Evolutionary conservation across 2,113 vertebrate genomes (phyloP), one percentile per base, ranked within the genome.

Genomic region (Apeltes quadracus): DNA sequence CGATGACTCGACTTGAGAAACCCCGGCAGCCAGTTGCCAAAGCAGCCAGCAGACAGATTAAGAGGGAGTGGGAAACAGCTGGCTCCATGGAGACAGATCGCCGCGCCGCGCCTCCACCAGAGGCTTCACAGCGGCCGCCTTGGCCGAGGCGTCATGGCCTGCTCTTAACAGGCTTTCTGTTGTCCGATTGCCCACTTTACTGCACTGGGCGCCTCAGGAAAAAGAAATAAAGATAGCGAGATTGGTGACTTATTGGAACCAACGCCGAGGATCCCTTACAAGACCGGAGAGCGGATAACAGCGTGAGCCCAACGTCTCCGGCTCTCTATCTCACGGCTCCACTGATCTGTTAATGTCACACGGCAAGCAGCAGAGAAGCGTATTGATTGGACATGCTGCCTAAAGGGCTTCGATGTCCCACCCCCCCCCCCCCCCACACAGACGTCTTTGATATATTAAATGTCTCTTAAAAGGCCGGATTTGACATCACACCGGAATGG

Each of bases 311-410:
- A 81, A 61, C 66, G 22, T 73, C 50, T 43, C 23, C 36, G 32
- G 44, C 70, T 72, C 69, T 77, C 65, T 70, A 72, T 86, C 79
- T 77, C 79, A 81, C 61, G 55, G 51, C 66, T 81, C 61, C 58
- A 84, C 67, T 88, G 82, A 90, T 86, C 70, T 76, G 82, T 73
- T 85, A 78, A 84, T 86, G 79, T 78, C 87, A 66, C 76, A 85
- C 78, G 38, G 54, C 22, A 66, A 82, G 82, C 66, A 34, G 38
- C 68, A 56, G 53, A 85, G 75, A 72, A 76, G 72, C 65, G 41
- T 75, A 88, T 79, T 67, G 84, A 90, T 83, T 79, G 75, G 77
- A 82, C 84, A 80, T 29, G 51, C 62, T 27, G 32, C 84, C 65
- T 75, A 66, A 78, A 83, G 73, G 69, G 54, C 55, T 70, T 64